Base-by-base conservation (phyloP, 2,113 vertebrate genomes). In the Forbesichthys papilliferus region DNA sequence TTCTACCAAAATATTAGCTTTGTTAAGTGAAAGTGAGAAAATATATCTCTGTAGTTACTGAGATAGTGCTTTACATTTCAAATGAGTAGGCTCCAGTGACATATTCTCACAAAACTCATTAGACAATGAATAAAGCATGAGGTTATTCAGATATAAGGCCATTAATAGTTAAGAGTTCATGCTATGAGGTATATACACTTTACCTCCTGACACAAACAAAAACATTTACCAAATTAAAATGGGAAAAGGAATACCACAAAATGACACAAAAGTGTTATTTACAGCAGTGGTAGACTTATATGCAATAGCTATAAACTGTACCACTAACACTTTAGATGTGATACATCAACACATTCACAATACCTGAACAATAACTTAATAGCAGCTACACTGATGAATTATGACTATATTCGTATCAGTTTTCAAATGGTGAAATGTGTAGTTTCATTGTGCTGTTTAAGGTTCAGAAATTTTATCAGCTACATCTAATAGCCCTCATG, bases 151-250 rank as follows among this genome's bases (percentile, higher is more conserved):
- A 90, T 90, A 89, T 93, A 94, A 94, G 93, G 93, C 93, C 89
- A 92, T 92, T 85, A 89, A 86, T 88, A 90, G 77, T 92, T 73
- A 90, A 89, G 49, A 93, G 85, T 88, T 93, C 95, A 96, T 95
- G 95, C 95, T 95, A 86, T 92, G 95, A 96, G 93, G 93, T 96
- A 94, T 93, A 87, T 86, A 85, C 84, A 42, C 36, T 42, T 91
- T 89, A 84, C 77, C 85, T 77, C 86, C 74, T 82, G 70, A 77
- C 68, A 72, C 51, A 49, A 77, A 71, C 79, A 81, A 47, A 64
- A 64, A 61, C 36, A 57, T 27, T 61, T n/a, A 56, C 54, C 71
- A 81, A 27, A 27, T 27, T 27, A 42, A 42, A 7, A 42, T 27
- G 27, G 27, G 36, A 42, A 42, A 42, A 66, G 63, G 59, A 69